These are phyloP conservation scores for Marmota flaviventris DNA, from an alignment of 2,113 vertebrate species.

Conservation along the genomic window DNA sequence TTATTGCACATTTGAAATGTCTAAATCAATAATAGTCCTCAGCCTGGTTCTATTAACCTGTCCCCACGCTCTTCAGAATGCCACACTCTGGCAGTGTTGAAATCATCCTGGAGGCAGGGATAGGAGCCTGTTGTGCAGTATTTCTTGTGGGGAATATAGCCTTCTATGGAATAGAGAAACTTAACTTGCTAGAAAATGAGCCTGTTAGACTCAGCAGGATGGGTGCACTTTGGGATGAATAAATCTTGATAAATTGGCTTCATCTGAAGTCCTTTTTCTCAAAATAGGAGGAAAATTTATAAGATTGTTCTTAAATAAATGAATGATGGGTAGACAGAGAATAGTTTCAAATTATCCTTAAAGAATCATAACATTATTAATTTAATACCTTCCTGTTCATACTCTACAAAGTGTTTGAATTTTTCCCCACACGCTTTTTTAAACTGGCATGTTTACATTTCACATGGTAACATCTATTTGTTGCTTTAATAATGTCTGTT, in stretches of 20 bases:
- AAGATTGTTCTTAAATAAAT: constrained; percentile 13
- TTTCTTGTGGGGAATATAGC: not conserved
- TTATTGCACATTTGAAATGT: not conserved
- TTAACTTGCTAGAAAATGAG: not conserved
- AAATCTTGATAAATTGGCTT: constrained; percentile 41
- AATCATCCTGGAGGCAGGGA: not conserved
- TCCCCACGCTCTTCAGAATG: not conserved
- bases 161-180: not conserved
- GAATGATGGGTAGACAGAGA: not conserved
- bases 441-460: not conserved
- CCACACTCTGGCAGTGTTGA: not conserved
- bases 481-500: not conserved
- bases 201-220: not conserved
- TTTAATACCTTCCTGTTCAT: not conserved
- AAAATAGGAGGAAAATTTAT: constrained; percentile 15
- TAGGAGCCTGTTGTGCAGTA: not conserved
- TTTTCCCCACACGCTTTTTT: not conserved
- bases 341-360: not conserved
- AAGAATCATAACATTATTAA: constrained; percentile 40
- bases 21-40: not conserved
- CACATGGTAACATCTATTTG: not conserved
- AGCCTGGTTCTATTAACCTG: not conserved
- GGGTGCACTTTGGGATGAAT: constrained; percentile 12
- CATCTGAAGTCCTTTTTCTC: constrained; percentile 31
- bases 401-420: not conserved